Conservation (phyloP, 2,888 invertebrate species). For the Acleris emargana region DNA sequence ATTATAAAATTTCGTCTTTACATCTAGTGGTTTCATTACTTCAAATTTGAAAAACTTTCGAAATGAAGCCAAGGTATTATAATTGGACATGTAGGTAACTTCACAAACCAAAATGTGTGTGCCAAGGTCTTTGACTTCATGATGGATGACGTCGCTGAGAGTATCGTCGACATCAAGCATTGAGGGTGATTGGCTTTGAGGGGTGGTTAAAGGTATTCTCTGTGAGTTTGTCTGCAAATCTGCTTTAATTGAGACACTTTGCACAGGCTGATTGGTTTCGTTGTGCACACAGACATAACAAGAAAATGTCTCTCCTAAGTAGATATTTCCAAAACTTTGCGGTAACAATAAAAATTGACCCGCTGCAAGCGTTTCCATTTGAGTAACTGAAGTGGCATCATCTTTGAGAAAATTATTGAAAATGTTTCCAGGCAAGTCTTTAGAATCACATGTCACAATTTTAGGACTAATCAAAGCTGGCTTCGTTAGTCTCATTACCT, state of each 20-base stretch:
- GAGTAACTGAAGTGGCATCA: conserved; percentile 92
- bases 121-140: conserved; percentile 99
- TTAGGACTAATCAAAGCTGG: conserved; percentile 93
- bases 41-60: conserved; percentile 99
- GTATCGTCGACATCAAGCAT: conserved; percentile 91
- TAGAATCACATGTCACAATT: conserved; percentile 92
- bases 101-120: conserved; percentile 99
- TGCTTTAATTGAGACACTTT: conserved; percentile 94
- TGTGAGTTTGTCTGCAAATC: conserved; percentile 97
- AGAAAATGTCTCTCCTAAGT: conserved; percentile 98
- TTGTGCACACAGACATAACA: conserved; percentile 99
- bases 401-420: conserved; percentile 90
- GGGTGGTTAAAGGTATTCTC: conserved; percentile 91
- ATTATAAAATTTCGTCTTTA: conserved; percentile 99
- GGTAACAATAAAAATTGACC: conserved; percentile 96
- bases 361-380: conserved; percentile 91
- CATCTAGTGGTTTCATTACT: conserved; percentile 98
- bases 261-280: conserved; percentile 93
- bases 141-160: conserved; percentile 97
- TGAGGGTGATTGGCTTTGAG: conserved; percentile 85
- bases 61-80: conserved; percentile 91
- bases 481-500: conserved; percentile 97
- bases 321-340: conserved; percentile 99
- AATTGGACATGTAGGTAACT: conserved; percentile 93
- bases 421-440: conserved; percentile 92